phyloP scores from a whole-genome alignment of 2,797 vertebrate species.

The Pangasius djambal region DNA sequence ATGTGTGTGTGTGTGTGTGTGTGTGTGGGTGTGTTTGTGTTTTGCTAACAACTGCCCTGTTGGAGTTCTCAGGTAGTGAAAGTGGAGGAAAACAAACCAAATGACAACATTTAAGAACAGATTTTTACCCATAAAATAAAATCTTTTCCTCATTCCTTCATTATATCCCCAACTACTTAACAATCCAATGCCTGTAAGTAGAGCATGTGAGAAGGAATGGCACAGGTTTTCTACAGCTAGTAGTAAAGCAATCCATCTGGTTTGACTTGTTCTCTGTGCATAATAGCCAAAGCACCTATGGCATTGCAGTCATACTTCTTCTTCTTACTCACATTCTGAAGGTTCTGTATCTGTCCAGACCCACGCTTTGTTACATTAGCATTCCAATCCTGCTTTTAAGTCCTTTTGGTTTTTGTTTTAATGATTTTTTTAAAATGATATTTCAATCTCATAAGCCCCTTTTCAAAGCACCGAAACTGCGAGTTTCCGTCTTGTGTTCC shows the following conservation, averaged over 20 bases:
- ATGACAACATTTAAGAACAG: background rate
- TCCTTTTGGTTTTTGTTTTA: background rate
- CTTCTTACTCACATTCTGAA: slow-evolving; percentile 40
- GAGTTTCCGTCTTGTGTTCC: background rate
- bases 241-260: slow-evolving; percentile 45
- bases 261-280: slow-evolving; percentile 49
- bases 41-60: background rate
- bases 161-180: background rate
- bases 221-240: background rate
- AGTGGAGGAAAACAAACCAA: background rate
- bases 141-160: background rate
- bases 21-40: background rate
- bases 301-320: slow-evolving; percentile 19
- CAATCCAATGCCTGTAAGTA: slow-evolving; percentile 21
- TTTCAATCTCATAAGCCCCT: background rate
- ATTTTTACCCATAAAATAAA: background rate
- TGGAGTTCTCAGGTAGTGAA: background rate
- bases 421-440: slow-evolving; percentile 1
- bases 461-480: background rate
- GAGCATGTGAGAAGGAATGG: slow-evolving; percentile 10
- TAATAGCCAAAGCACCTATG: slow-evolving; percentile 27
- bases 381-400: slow-evolving; percentile 15
- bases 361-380: background rate
- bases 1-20: background rate
- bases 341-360: slow-evolving; percentile 1